Conservation (phyloP, 2,888 invertebrate genomes). For the Steinernema carpocapsae region DNA sequence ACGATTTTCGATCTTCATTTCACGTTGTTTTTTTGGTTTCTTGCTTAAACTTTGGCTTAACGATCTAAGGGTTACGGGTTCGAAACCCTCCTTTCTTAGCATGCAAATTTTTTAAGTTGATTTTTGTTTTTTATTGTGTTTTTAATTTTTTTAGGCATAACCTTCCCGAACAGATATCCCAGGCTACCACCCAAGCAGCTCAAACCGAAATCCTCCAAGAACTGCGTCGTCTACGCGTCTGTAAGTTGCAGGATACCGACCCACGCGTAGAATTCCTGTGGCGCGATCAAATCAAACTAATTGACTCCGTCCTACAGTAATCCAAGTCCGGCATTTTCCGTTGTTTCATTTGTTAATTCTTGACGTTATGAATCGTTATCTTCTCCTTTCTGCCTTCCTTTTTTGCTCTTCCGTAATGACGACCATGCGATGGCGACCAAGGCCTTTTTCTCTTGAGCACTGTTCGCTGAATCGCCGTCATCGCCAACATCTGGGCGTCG, state of each 20-base stretch:
- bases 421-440: no score
- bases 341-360: constrained; percentile 27
- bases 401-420: not conserved
- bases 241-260: constrained; percentile 31
- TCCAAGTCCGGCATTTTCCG: not conserved
- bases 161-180: not conserved
- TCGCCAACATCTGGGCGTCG: constrained; percentile 21
- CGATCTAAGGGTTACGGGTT: no score
- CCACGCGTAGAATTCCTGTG: constrained; percentile 30
- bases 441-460: no score
- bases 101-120: no score
- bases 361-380: not conserved
- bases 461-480: no score
- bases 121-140: not conserved
- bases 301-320: constrained; percentile 27
- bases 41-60: no score
- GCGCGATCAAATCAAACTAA: constrained; percentile 33
- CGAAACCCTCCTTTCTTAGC: no score
- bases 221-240: constrained; percentile 17
- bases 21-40: no score
- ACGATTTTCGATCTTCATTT: no score
- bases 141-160: not conserved
- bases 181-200: not conserved
- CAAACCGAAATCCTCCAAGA: constrained; percentile 1
- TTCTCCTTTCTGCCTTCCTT: not conserved